A percentile compares a stretch with the other conserved stretches of the same genome.
phyloP scores from a whole-genome alignment of 2,888 invertebrate species.

The Cataglyphis livida region DNA sequence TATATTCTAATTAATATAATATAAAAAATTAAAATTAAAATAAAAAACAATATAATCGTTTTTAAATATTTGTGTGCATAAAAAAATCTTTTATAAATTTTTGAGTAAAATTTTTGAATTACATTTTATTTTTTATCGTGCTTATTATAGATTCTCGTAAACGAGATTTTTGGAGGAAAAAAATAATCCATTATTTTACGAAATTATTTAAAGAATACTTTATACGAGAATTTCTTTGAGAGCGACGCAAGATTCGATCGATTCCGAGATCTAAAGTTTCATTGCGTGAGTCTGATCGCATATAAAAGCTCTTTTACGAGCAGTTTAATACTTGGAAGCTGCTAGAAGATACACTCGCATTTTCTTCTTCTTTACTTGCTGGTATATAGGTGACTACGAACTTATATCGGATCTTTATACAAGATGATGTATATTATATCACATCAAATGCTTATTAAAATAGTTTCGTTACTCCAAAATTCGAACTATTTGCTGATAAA shows the following conservation, averaged over 20 bases:
- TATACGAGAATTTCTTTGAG: conserved; percentile 13
- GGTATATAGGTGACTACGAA: conserved; percentile 42
- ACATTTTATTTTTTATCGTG: neutral
- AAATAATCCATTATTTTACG: conserved; percentile 15
- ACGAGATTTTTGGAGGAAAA: conserved; percentile 23
- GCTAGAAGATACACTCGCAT: conserved; percentile 25
- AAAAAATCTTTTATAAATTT: neutral
- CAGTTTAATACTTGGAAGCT: conserved; percentile 63
- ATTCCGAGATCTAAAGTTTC: conserved; percentile 61
- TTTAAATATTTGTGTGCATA: neutral
- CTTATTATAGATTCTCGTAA: neutral
- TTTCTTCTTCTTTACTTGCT: conserved; percentile 32
- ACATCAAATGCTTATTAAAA: conserved; percentile 33
- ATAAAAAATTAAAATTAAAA: conserved; percentile 13
- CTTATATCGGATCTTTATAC: conserved; percentile 54
- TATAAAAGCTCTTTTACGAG: conserved; percentile 69
- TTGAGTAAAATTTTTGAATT: neutral
- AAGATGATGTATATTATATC: conserved; percentile 2
- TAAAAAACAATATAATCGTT: neutral
- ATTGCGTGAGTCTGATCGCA: conserved; percentile 68
- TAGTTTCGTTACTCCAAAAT: neutral
- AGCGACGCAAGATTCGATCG: conserved; percentile 43
- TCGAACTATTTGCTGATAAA: neutral
- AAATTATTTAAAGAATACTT: conserved; percentile 47
- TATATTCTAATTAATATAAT: neutral